These are phyloP conservation scores for Sprattus sprattus DNA, from an alignment of 2,113 vertebrate genomes.

Conservation along the genomic window DNA sequence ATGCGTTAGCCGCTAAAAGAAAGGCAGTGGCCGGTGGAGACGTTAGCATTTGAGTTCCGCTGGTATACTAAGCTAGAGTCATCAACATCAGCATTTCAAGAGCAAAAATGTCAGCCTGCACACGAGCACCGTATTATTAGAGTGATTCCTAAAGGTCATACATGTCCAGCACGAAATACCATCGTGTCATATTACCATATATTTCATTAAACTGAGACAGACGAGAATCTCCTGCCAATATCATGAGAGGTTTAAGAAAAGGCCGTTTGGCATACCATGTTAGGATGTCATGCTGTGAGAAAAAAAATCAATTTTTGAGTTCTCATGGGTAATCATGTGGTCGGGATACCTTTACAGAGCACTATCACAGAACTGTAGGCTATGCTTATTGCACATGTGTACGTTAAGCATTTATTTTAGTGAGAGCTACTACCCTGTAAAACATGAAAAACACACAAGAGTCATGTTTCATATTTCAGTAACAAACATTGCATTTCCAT, in stretches of 20 bases:
- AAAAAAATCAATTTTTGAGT: background rate
- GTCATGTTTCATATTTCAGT: background rate
- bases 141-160: conserved; percentile 73
- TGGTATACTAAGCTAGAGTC: conserved; percentile 74
- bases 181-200: conserved; percentile 49
- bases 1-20: conserved; percentile 60
- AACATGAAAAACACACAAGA: background rate
- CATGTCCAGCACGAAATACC: conserved; percentile 65
- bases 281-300: background rate
- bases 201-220: conserved; percentile 31
- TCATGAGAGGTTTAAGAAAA: background rate
- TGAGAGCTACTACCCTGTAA: background rate
- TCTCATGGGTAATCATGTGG: background rate
- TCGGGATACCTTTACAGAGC: background rate
- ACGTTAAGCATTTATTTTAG: background rate
- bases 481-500: background rate
- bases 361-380: background rate
- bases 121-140: conserved; percentile 69
- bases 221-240: conserved; percentile 31
- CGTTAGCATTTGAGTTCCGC: conserved; percentile 77
- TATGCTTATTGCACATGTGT: background rate
- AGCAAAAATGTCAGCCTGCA: conserved; percentile 72
- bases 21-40: conserved; percentile 62
- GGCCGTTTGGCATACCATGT: background rate
- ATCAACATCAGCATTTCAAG: conserved; percentile 71